Evolutionary conservation across 2,888 invertebrate species (phyloP).

Genomic region (Pomacea canaliculata): DNA sequence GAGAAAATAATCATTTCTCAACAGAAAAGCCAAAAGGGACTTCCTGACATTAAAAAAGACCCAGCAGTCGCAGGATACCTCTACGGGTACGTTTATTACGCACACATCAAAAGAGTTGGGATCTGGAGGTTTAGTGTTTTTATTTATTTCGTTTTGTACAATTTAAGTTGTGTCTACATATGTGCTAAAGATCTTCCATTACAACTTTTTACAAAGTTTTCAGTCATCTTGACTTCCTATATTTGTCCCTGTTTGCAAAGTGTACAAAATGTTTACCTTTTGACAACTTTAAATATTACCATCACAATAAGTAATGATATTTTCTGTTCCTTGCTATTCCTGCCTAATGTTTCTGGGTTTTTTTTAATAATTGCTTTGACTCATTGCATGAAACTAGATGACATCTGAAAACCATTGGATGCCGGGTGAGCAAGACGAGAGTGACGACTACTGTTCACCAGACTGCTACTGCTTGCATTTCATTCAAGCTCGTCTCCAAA

Average conservation of each 20-base stretch:
- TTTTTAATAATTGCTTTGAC: background rate
- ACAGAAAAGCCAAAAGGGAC: constrained; percentile 57
- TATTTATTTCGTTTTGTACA: background rate
- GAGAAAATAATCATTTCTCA: background rate
- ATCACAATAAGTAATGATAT: no score
- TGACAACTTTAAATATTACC: no score
- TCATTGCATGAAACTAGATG: background rate
- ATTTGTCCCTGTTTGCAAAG: background rate
- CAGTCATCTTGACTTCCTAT: background rate
- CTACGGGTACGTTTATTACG: constrained; percentile 59
- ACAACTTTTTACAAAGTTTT: no score
- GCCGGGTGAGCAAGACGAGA: background rate
- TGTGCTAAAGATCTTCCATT: no score
- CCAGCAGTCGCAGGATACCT: constrained; percentile 66
- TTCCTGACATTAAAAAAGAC: constrained; percentile 64
- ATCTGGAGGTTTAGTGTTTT: constrained; percentile 38
- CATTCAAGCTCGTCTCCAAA: constrained; percentile 8
- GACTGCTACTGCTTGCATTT: constrained; percentile 5
- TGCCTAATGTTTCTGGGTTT: no score
- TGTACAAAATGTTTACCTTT: background rate
- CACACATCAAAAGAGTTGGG: constrained; percentile 50
- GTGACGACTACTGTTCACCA: constrained; percentile 11
- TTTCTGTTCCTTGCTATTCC: no score
- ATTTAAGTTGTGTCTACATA: background rate
- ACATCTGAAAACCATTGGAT: background rate